A percentile compares a stretch with the other conserved stretches of the same genome.
These are phyloP conservation scores for Alfaro cultratus DNA, from an alignment of 2,797 vertebrate genomes.

Conservation along the genomic window DNA sequence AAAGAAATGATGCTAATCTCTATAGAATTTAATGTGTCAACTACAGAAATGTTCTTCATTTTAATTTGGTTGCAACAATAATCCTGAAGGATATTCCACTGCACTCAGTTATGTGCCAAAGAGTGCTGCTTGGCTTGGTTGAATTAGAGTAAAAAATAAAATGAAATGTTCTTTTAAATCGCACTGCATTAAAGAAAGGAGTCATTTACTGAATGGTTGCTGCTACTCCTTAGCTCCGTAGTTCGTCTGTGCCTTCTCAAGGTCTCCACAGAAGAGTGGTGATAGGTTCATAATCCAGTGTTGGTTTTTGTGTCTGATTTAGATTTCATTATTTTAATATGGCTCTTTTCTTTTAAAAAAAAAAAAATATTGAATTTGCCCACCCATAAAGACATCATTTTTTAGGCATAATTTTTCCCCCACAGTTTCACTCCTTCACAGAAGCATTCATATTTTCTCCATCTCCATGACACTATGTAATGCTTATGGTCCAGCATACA, in stretches of 20 bases:
- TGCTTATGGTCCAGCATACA: slow-evolving; percentile 15
- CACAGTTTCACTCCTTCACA: slow-evolving; percentile 6
- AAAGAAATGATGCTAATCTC: background rate
- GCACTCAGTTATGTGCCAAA: slow-evolving; percentile 7
- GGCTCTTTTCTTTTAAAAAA: too few relatives aligned
- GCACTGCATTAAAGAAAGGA: background rate
- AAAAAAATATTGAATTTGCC: background rate
- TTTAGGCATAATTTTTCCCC: background rate
- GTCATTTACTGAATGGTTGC: slow-evolving; percentile 10
- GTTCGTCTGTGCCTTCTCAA: background rate
- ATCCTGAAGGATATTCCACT: background rate
- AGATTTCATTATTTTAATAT: background rate
- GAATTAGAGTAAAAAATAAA: slow-evolving; percentile 14
- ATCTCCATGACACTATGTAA: slow-evolving; percentile 6
- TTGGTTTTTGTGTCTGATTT: background rate
- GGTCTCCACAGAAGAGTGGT: background rate
- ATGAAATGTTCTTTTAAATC: slow-evolving; percentile 13
- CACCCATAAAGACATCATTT: too few relatives aligned
- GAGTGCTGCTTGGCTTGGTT: background rate
- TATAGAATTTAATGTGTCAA: background rate
- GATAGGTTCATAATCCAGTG: background rate
- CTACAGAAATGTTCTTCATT: background rate
- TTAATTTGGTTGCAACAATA: background rate
- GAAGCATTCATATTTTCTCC: slow-evolving; percentile 14
- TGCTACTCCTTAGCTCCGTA: background rate